Evolutionary conservation across 2,113 vertebrate genomes (phyloP).

Genomic region (Pitta sordida): DNA sequence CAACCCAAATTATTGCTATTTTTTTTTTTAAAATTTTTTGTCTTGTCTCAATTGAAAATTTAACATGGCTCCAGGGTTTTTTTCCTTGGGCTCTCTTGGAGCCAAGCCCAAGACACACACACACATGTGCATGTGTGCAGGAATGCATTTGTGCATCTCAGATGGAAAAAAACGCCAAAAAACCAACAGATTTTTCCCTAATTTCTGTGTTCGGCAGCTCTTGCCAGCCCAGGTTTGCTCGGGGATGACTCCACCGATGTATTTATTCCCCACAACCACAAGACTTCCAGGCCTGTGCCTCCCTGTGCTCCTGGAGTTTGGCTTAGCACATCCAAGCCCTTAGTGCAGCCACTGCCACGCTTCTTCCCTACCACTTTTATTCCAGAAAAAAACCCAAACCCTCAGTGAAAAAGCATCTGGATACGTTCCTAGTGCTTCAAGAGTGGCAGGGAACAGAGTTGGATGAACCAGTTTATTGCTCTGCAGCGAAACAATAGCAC

Average conservation of each 20-base stretch:
- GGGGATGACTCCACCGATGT: fast-evolving
- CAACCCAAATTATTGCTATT: not conserved
- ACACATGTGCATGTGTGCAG: not conserved
- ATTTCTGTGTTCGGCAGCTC: not conserved
- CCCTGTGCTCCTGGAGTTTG: not conserved
- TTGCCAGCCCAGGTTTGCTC: not conserved
- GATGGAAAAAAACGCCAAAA: not conserved
- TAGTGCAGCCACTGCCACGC: not conserved
- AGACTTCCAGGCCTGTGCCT: not conserved
- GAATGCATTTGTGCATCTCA: not conserved
- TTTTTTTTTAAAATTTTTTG: too few species aligned
- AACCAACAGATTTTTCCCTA: not conserved
- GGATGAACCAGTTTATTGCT: not conserved
- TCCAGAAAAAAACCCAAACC: too few species aligned
- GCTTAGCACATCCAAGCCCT: not conserved
- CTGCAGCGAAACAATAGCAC: not conserved
- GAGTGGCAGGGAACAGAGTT: not conserved
- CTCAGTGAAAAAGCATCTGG: fast-evolving
- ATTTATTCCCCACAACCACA: not conserved
- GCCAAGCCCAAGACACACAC: not conserved
- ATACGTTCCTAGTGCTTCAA: not conserved
- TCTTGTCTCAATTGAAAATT: not conserved
- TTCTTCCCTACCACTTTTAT: not conserved
- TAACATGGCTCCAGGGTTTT: not conserved
- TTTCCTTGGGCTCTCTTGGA: not conserved